Percentiles rank a stretch among this genome's conserved stretches.
Evolutionary conservation across 2,113 vertebrate species (phyloP).

Genomic region (Kryptolebias marmoratus): DNA sequence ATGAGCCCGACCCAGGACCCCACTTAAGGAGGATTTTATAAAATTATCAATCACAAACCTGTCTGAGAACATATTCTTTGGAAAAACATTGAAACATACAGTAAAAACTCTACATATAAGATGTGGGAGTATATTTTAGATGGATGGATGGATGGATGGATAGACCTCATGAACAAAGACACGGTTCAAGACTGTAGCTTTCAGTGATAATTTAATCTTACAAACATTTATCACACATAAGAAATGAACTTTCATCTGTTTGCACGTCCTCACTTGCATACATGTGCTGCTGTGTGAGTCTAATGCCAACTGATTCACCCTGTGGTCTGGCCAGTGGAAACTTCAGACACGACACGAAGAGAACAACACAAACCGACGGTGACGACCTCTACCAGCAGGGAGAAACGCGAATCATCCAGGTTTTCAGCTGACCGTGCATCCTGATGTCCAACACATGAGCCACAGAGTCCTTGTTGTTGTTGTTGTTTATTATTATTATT

Average conservation of each 20-base stretch:
- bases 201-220: conserved; percentile 98
- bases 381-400: conserved; percentile 46
- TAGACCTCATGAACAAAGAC: conserved; percentile 6
- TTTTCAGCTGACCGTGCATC: conserved; percentile 8
- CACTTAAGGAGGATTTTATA: too few relatives aligned
- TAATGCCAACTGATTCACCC: conserved; percentile 83
- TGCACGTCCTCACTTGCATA: conserved; percentile 68
- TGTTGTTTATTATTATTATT: not conserved
- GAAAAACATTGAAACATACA: too few relatives aligned
- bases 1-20: too few relatives aligned
- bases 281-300: conserved; percentile 79
- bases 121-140: too few relatives aligned
- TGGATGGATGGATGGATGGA: too few relatives aligned
- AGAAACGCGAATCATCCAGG: conserved; percentile 2
- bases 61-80: too few relatives aligned
- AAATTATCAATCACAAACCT: too few relatives aligned
- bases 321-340: conserved; percentile 67
- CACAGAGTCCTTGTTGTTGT: not conserved
- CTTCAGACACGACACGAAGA: conserved; percentile 57
- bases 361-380: conserved; percentile 48
- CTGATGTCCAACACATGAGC: conserved; percentile 2
- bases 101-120: too few relatives aligned
- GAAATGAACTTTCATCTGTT: conserved; percentile 80
- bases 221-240: conserved; percentile 95
- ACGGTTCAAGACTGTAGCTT: conserved; percentile 67